Percentiles rank a stretch among this genome's conserved stretches.
Conservation (phyloP, 2,888 invertebrate species). For the Eupithecia dodoneata region DNA sequence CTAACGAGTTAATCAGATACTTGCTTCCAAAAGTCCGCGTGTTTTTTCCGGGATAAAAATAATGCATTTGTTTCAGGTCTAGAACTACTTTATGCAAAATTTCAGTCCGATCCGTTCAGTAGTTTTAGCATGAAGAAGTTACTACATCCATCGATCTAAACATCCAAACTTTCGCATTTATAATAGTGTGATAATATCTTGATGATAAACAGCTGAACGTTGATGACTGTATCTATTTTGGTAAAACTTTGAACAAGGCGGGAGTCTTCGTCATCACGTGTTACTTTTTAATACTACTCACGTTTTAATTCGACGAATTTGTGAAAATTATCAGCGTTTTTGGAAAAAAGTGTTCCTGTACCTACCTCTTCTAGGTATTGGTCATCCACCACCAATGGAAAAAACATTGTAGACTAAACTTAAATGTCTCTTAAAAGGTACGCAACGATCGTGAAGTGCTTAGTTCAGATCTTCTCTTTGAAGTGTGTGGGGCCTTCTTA, state of each 20-base stretch:
- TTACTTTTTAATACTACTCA: slow-evolving; percentile 3
- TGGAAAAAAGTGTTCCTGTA: too few species aligned
- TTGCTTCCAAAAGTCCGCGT: not conserved
- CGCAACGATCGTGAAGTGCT: not conserved
- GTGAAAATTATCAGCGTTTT: too few species aligned
- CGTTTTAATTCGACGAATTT: not conserved
- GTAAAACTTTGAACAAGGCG: slow-evolving; percentile 34
- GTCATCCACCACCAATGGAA: too few species aligned
- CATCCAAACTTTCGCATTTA: not conserved
- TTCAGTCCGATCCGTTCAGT: not conserved
- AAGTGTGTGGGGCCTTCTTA: slow-evolving; percentile 5
- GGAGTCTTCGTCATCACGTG: slow-evolving; percentile 33
- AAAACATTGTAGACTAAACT: too few species aligned
- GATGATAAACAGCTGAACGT: not conserved
- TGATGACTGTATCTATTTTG: slow-evolving; percentile 28
- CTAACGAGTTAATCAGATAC: not conserved
- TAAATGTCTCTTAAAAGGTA: not conserved
- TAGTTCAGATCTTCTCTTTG: not conserved
- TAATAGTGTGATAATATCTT: not conserved
- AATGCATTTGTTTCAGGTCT: not conserved
- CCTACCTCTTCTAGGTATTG: too few species aligned
- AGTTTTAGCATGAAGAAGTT: not conserved
- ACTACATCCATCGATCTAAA: not conserved
- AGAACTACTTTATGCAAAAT: not conserved
- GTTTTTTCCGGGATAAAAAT: not conserved